Conservation (phyloP, 2,797 vertebrate species). For the Lacerta viridis region DNA sequence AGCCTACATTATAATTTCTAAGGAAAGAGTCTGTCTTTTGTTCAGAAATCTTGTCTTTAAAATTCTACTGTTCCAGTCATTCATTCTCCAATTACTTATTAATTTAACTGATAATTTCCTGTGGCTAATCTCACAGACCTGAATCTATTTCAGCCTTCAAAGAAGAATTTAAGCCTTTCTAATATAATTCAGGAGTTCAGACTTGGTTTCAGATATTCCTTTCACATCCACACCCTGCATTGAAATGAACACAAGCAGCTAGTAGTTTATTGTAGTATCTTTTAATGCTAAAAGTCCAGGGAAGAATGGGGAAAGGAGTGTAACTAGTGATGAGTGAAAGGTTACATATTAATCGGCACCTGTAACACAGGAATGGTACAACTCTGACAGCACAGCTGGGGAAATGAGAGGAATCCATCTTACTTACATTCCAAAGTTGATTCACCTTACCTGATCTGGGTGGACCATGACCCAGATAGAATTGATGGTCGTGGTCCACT, state of each 20-base stretch:
- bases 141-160: conserved; percentile 68
- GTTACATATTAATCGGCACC: not conserved
- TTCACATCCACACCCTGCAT: conserved; percentile 61
- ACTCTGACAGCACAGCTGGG: not conserved
- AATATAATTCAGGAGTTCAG: conserved; percentile 70
- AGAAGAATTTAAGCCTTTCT: conserved; percentile 68
- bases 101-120: conserved; percentile 73
- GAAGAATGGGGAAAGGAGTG: conserved; percentile 12
- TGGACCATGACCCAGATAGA: too few relatives aligned
- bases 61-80: conserved; percentile 56
- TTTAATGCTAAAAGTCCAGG: conserved; percentile 47
- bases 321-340: not conserved
- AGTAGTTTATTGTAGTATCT: conserved; percentile 54
- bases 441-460: too few relatives aligned
- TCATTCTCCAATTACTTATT: conserved; percentile 67
- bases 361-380: not conserved
- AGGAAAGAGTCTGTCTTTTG: conserved; percentile 51
- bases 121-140: conserved; percentile 68
- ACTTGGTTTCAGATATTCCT: conserved; percentile 63
- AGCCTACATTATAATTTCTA: conserved; percentile 50
- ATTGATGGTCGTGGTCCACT: too few relatives aligned
- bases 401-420: too few relatives aligned
- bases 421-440: too few relatives aligned
- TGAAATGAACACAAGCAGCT: conserved; percentile 69
- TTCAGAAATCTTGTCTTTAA: conserved; percentile 48